Evolutionary conservation across 2,797 vertebrate genomes (phyloP).

Genomic region (Sternarchorhynchus goeldii): DNA sequence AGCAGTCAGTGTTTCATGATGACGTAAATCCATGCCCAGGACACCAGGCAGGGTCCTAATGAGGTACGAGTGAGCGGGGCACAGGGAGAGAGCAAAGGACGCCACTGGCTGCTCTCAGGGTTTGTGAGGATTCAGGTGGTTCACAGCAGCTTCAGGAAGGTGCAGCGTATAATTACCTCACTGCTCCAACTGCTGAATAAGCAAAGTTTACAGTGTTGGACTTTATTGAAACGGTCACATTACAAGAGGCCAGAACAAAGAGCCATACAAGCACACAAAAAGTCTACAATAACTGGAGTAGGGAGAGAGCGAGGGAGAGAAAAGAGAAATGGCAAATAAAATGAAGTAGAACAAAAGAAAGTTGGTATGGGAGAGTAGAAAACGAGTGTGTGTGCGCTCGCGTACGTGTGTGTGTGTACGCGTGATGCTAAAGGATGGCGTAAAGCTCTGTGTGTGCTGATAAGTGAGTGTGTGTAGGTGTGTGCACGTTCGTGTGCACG

Average conservation of each 20-base stretch:
- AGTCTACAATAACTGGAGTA: background rate
- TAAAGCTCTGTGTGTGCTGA: too few species aligned
- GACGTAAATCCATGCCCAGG: constrained; percentile 50
- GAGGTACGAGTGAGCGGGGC: constrained; percentile 43
- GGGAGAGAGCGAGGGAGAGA: background rate
- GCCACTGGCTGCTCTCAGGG: constrained; percentile 53
- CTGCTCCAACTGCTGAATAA: constrained; percentile 45
- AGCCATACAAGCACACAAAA: background rate
- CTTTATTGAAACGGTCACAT: constrained; percentile 31
- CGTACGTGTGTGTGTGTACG: too few species aligned
- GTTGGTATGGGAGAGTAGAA: background rate
- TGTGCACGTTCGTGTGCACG: too few species aligned
- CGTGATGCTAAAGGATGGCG: too few species aligned
- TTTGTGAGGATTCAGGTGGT: constrained; percentile 38
- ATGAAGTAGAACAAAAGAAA: too few species aligned
- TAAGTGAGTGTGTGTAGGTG: too few species aligned
- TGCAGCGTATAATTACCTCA: constrained; percentile 49
- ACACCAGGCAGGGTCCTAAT: constrained; percentile 51
- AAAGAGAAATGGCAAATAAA: background rate
- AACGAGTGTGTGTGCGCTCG: too few species aligned
- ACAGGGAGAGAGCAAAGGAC: constrained; percentile 17
- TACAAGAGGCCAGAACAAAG: background rate
- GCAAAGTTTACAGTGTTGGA: constrained; percentile 31
- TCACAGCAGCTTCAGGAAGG: constrained; percentile 41
- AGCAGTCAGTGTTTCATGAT: constrained; percentile 52